Base-by-base conservation (phyloP, 2,113 vertebrate genomes). In the Hylia prasina region DNA sequence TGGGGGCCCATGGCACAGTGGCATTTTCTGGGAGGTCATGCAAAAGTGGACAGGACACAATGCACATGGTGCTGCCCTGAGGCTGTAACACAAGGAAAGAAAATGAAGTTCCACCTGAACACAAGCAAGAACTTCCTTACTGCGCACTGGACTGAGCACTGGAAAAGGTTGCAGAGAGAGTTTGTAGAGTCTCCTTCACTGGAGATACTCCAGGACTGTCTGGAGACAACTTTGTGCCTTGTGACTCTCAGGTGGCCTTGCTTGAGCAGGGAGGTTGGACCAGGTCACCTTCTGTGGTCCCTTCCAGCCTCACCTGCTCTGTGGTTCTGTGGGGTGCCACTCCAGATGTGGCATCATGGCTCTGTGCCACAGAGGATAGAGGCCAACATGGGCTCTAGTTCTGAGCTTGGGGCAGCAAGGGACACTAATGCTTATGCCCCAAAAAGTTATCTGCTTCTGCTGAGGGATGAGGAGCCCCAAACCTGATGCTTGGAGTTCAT, bases 61-160 rank as follows among this genome's bases (percentile, higher is more conserved):
- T 20, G 25, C 30, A 44, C 0, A 0, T 17, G 37, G 20, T 81
- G 68, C 51, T 16, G 28, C 39, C 20, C 30, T 0, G 0, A n/a
- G 71, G 66, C 66, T 10, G 5, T 27, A 44, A n/a, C 31, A 33
- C 39, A 53, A 68, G 48, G 56, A 57, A 53, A 68, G 28, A 44
- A 81, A 78, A 56, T 24, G 19, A 50, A 57, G 6, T 31, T 56
- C 42, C 35, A 65, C 31, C 27, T 65, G 50, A 56, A 42, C 31
- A 21, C 3, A 7, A 56, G 48, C 5, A 33, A 63, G 63, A 63
- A 10, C 48, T 44, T 54, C 47, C 31, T 83, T 35, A 5, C 17
- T 61, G 40, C 14, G 40, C 42, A 47, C n/a, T 48, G 63, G 63
- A 33, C 31, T 0, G 1, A 76, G 35, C 22, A 42, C 40, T 42